Conservation (phyloP, 2,888 invertebrate genomes). For the Pterobdella sp. region DNA sequence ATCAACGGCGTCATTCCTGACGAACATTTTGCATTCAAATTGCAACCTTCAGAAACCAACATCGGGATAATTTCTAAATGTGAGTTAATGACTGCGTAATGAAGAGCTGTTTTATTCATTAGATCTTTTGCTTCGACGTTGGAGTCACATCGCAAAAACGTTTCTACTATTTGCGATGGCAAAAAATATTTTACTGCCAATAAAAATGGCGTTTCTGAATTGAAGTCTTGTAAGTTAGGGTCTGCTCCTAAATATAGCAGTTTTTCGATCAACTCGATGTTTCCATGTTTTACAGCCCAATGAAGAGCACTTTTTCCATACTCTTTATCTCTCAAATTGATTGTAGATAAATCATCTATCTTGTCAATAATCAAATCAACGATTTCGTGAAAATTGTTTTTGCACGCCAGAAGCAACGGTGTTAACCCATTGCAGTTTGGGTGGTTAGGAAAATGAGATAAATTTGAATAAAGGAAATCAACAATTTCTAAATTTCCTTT, state of each 20-base stretch:
- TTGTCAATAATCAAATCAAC: background rate
- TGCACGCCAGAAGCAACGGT: constrained; percentile 4
- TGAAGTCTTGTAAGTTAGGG: background rate
- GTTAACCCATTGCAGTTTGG: background rate
- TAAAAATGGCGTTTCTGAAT: constrained; percentile 11
- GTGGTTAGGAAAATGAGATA: background rate
- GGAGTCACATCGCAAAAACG: background rate
- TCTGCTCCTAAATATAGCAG: constrained; percentile 6
- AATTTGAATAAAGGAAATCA: background rate
- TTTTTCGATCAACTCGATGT: background rate
- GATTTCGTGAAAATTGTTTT: background rate
- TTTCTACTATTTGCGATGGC: background rate
- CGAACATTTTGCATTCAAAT: background rate
- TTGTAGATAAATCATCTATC: background rate
- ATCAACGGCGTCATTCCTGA: background rate
- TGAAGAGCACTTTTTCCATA: background rate
- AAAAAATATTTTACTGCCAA: background rate
- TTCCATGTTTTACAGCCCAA: background rate
- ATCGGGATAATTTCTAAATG: background rate
- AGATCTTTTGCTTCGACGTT: background rate
- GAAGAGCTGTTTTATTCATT: background rate
- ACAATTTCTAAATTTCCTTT: background rate
- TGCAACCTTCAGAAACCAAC: background rate
- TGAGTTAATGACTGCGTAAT: background rate
- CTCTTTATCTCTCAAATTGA: background rate